A percentile compares a stretch with the other conserved stretches of the same genome.
phyloP scores from a whole-genome alignment of 2,888 invertebrate genomes.

The Drosophila histrio region DNA sequence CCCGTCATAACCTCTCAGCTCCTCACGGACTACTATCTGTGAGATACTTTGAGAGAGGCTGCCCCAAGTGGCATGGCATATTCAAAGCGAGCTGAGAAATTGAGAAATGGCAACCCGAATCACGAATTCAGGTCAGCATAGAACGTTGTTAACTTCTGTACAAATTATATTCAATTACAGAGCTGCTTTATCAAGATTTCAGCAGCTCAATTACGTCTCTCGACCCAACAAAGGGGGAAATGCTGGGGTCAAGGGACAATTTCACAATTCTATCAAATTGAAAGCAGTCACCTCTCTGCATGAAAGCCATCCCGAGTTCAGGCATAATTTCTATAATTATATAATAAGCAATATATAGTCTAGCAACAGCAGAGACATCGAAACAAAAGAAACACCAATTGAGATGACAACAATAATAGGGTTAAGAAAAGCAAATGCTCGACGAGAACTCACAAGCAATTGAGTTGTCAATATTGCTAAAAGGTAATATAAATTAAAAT shows the following conservation, averaged over 20 bases:
- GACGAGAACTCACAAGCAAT: background rate
- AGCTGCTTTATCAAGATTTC: slow-evolving; percentile 72
- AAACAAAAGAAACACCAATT: slow-evolving; percentile 22
- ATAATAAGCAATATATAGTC: slow-evolving; percentile 63
- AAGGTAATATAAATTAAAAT: too few species aligned
- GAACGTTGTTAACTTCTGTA: slow-evolving; percentile 61
- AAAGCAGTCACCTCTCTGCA: slow-evolving; percentile 30
- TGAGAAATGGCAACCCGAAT: slow-evolving; percentile 52
- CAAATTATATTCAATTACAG: slow-evolving; percentile 78
- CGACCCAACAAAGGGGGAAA: background rate
- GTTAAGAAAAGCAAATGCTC: background rate
- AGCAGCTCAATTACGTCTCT: slow-evolving; percentile 65
- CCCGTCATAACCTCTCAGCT: background rate
- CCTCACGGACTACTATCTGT: background rate
- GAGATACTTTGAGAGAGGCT: background rate
- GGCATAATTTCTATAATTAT: slow-evolving; percentile 58
- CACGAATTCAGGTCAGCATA: slow-evolving; percentile 60
- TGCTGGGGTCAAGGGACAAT: background rate
- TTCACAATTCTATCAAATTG: slow-evolving; percentile 40
- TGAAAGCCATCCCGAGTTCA: slow-evolving; percentile 30
- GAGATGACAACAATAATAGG: slow-evolving; percentile 36
- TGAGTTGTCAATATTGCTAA: background rate
- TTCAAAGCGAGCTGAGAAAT: slow-evolving; percentile 39
- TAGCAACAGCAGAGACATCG: slow-evolving; percentile 18
- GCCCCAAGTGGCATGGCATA: slow-evolving; percentile 10